phyloP scores from a whole-genome alignment of 2,797 vertebrate genomes.

The Eutrigla gurnardus region DNA sequence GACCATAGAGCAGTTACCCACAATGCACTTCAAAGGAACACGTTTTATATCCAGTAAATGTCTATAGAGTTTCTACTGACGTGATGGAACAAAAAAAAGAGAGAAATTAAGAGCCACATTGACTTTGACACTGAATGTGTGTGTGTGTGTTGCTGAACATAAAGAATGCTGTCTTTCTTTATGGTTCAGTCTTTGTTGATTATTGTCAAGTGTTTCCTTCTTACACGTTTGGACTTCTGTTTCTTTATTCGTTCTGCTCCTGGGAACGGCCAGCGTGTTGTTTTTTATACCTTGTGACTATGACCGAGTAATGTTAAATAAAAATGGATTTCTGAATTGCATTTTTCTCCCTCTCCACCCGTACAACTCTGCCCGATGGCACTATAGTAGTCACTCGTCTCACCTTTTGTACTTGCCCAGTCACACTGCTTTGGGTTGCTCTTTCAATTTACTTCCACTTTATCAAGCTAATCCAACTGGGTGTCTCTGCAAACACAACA shows the following conservation, averaged over 20 bases:
- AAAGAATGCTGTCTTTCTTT: not conserved
- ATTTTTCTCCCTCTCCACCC: conserved; percentile 29
- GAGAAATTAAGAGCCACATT: not conserved
- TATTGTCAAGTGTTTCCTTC: not conserved
- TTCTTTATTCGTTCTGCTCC: not conserved
- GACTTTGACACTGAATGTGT: not conserved
- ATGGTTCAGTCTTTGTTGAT: not conserved
- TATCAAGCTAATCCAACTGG: conserved; percentile 77
- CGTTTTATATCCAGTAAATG: not conserved
- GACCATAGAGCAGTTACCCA: not conserved
- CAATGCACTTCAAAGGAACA: not conserved
- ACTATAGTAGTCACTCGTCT: conserved; percentile 56
- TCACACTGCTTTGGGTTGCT: conserved; percentile 78
- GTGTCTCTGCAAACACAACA: conserved; percentile 76
- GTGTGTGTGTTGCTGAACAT: not conserved
- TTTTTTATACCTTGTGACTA: not conserved
- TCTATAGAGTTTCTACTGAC: not conserved
- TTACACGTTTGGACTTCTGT: not conserved
- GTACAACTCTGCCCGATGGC: conserved; percentile 13
- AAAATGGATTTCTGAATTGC: conserved; percentile 19
- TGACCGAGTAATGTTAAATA: conserved; percentile 13
- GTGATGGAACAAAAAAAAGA: conserved; percentile 10
- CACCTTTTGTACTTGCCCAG: conserved; percentile 76
- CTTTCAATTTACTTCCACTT: conserved; percentile 83
- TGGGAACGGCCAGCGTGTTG: not conserved